Evolutionary conservation across 64 coral and sea anemone species (phyloP).

Genomic region (Dendronephthya gigantea): DNA sequence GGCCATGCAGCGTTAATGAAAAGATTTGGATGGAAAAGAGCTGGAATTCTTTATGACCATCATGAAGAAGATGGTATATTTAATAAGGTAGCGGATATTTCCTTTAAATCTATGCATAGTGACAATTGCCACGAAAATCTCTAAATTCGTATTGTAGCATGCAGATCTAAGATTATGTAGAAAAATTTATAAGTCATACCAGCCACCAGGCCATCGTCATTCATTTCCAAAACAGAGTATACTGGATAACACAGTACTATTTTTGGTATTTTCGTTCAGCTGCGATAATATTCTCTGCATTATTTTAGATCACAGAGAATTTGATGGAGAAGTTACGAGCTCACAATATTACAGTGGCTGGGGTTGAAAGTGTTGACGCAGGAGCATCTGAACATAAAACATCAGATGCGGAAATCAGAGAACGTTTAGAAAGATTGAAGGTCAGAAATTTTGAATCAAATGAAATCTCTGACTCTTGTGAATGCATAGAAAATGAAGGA

Average conservation of each 20-base stretch:
- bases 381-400: not conserved
- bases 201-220: too few relatives aligned
- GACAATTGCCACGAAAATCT: not conserved
- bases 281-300: not conserved
- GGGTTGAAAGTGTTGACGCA: not conserved
- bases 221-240: too few relatives aligned
- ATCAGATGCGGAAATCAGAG: not conserved
- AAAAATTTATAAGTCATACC: too few relatives aligned
- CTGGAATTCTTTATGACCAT: not conserved
- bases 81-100: not conserved
- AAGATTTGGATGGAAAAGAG: constrained; percentile 5
- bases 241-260: too few relatives aligned
- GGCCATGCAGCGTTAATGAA: not conserved
- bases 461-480: too few relatives aligned
- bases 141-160: not conserved
- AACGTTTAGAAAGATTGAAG: not conserved
- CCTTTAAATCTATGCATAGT: too few relatives aligned
- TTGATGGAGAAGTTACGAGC: not conserved
- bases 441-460: not conserved
- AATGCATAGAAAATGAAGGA: too few relatives aligned
- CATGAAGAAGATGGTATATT: not conserved
- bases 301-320: not conserved
- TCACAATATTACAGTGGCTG: not conserved
- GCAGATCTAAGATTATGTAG: too few relatives aligned
- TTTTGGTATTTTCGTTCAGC: too few relatives aligned